These are phyloP conservation scores for Somateria mollissima DNA, from an alignment of 2,797 vertebrate genomes.

Conservation along the genomic window DNA sequence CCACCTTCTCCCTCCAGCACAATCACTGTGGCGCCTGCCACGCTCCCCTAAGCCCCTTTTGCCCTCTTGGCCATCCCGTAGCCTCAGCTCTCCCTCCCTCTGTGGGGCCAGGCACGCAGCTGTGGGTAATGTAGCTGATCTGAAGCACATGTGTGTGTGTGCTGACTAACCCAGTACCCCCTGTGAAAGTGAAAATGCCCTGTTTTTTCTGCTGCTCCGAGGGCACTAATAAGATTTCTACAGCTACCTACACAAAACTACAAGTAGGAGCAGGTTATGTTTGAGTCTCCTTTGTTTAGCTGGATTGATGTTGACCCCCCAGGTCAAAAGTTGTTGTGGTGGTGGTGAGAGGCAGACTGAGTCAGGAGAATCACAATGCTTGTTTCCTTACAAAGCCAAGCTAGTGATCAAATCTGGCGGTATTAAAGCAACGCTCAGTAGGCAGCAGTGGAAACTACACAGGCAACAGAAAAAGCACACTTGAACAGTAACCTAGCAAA, in stretches of 20 bases:
- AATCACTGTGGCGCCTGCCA: not conserved
- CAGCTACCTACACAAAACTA: not conserved
- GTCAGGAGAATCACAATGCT: not conserved
- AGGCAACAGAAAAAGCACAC: not conserved
- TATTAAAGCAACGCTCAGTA: not conserved
- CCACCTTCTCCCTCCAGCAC: not conserved
- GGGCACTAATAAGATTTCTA: not conserved
- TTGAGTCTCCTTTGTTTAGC: not conserved
- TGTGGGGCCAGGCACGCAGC: not conserved
- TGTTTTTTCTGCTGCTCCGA: not conserved
- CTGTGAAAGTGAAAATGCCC: not conserved
- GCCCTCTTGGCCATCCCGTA: not conserved
- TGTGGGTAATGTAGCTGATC: not conserved
- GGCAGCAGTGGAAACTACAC: not conserved
- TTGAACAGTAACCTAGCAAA: not conserved
- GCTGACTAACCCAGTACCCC: not conserved
- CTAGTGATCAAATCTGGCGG: not conserved
- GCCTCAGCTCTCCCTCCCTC: not conserved
- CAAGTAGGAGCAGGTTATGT: not conserved
- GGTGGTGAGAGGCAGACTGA: not conserved
- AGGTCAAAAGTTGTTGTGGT: not conserved
- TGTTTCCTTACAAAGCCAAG: not conserved
- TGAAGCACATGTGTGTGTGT: not conserved
- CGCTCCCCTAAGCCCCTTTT: accelerated
- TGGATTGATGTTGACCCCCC: not conserved